Base-by-base conservation (phyloP, 1,140 invertebrate species). In the Pachyrhynchus sulphureomaculatus region DNA sequence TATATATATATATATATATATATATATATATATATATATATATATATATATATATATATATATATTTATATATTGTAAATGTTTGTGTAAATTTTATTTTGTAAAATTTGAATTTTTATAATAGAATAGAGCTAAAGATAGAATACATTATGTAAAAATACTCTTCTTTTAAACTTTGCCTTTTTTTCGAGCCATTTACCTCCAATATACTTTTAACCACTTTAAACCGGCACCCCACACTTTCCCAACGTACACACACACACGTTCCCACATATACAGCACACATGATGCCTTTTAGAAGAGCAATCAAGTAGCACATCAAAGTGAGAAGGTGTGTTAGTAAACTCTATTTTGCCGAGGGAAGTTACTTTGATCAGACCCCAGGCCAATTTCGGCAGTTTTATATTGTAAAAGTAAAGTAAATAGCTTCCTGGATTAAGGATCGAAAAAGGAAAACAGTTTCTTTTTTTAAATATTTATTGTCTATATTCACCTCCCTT, bases 261-360 rank as follows among this genome's bases (percentile, higher is more conserved):
- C 26, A 29, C 26, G 26, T 29, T 29, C 26, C 26, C 5, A 8
- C n/a, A n/a, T n/a, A n/a, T n/a, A n/a, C n/a, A n/a, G n/a, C n/a
- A 52, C 57, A 53, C 56, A 26, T 52, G 47, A 41, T 42, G 57
- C 42, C 42, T 54, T 52, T 37, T 39, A n/a, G 32, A 42, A 51
- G 34, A 23, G 64, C 61, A 68, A 66, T 68, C 67, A 68, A 64
- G 57, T 20, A 45, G 42, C 44, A 64, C 51, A 62, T 66, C 62
- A 63, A 68, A 68, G 62, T 15, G 41, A 56, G 55, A 53, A 66
- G 64, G 67, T 61, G 64, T 65, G 63, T 65, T 57, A 34, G 63
- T 48, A 65, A 68, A 68, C 63, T 64, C 61, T 51, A 58, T 65
- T 60, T 52, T 37, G 57, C n/a, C n/a, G 37, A 6, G 6, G 37